phyloP scores from a whole-genome alignment of 2,113 vertebrate genomes.

The Mustela nigripes region DNA sequence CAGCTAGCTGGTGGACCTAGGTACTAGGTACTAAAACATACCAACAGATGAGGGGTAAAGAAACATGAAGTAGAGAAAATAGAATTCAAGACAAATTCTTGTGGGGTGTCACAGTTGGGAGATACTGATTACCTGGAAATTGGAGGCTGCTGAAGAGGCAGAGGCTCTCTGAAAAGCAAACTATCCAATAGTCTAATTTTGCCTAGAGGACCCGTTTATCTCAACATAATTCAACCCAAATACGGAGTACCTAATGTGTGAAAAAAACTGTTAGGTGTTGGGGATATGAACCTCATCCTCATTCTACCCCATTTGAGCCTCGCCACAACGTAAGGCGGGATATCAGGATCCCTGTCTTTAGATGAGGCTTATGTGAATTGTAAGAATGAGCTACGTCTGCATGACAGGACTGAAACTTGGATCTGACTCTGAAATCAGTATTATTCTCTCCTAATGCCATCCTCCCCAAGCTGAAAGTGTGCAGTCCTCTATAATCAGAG shows the following conservation, averaged over 20 bases:
- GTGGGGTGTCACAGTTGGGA: not conserved
- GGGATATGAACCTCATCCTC: not conserved
- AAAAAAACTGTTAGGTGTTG: not conserved
- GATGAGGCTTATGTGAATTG: not conserved
- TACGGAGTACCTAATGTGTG: not conserved
- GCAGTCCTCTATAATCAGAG: not conserved
- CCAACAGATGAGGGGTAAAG: not conserved
- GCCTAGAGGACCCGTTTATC: not conserved
- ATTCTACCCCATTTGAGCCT: not conserved
- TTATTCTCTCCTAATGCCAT: no score
- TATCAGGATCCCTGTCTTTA: not conserved
- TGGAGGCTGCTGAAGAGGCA: not conserved
- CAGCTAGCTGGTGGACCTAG: not conserved
- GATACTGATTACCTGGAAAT: not conserved
- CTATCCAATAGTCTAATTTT: not conserved
- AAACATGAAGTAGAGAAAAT: not conserved
- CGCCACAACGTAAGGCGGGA: not conserved
- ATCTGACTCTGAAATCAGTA: not conserved
- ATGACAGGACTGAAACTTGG: not conserved
- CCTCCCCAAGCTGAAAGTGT: not conserved
- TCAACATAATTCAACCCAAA: not conserved
- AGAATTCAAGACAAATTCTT: not conserved
- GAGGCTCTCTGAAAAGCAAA: not conserved
- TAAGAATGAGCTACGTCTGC: not conserved
- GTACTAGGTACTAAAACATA: not conserved